phyloP scores from a whole-genome alignment of 2,797 vertebrate genomes.

The Vipera ursinii region DNA sequence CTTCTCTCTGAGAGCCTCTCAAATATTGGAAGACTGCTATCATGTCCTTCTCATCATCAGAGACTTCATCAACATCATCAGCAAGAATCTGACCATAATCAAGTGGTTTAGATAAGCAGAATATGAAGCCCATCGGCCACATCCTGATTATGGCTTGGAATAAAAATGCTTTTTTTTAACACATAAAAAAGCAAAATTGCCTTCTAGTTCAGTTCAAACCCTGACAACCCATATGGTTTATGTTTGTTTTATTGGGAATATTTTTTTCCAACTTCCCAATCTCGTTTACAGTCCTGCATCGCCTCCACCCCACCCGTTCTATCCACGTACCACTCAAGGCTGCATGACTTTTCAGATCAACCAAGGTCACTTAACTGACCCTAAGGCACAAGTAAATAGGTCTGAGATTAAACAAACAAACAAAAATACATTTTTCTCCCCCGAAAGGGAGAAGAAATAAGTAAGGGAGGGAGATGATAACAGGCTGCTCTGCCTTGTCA shows the following conservation, averaged over 20 bases:
- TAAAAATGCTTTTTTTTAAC: not conserved
- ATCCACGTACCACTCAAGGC: not conserved
- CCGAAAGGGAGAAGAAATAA: not conserved
- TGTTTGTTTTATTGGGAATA: not conserved
- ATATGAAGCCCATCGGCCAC: not conserved
- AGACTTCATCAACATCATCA: not conserved
- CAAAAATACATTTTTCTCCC: not conserved
- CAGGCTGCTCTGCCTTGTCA: not conserved
- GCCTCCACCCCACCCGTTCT: not conserved
- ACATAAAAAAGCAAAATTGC: not conserved
- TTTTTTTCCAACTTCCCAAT: not conserved
- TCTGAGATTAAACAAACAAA: not conserved
- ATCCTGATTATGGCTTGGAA: not conserved
- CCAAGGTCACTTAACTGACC: not conserved
- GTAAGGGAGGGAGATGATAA: not conserved
- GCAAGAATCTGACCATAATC: not conserved
- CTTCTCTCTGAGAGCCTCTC: not conserved
- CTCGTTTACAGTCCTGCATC: not conserved
- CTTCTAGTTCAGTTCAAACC: not conserved
- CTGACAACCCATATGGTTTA: not conserved
- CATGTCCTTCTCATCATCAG: not conserved
- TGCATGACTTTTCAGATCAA: not conserved
- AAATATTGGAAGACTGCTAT: not conserved
- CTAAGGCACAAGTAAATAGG: not conserved
- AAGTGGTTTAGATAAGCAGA: not conserved